Evolutionary conservation across 2,888 invertebrate species (phyloP).

Genomic region (Alentia gelatinosa): DNA sequence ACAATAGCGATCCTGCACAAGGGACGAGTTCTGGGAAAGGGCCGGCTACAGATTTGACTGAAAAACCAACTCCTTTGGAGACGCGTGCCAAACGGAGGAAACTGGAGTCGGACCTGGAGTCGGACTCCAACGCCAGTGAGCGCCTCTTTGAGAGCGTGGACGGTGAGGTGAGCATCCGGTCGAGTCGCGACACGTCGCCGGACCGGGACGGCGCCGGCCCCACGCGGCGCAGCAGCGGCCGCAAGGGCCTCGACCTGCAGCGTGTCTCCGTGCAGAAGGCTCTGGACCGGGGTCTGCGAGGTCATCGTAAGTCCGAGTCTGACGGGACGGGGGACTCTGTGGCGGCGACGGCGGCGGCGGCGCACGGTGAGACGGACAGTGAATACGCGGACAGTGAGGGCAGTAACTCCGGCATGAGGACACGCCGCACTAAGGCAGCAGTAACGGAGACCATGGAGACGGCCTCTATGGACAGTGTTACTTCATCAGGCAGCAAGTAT

Average conservation of each 20-base stretch:
- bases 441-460: not conserved
- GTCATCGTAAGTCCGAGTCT: not conserved
- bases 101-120: constrained; percentile 50
- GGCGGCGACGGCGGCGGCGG: not conserved
- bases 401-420: not conserved
- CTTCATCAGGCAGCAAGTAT: constrained; percentile 47
- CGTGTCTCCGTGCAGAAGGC: not conserved
- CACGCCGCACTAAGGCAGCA: not conserved
- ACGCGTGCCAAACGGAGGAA: constrained; percentile 44
- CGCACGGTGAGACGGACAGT: constrained; percentile 27
- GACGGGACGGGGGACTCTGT: not conserved
- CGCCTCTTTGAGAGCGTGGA: constrained; percentile 40
- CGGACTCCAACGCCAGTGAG: constrained; percentile 28
- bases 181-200: constrained; percentile 51
- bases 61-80: not conserved
- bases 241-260: not conserved
- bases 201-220: constrained; percentile 7
- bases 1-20: not conserved
- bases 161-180: constrained; percentile 54
- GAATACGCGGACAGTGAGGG: constrained; percentile 29
- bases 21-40: not conserved
- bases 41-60: not conserved
- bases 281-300: not conserved
- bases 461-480: constrained; percentile 19
- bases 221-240: not conserved